Evolutionary conservation across 2,797 vertebrate genomes (phyloP).

Genomic region (Periparus ater): DNA sequence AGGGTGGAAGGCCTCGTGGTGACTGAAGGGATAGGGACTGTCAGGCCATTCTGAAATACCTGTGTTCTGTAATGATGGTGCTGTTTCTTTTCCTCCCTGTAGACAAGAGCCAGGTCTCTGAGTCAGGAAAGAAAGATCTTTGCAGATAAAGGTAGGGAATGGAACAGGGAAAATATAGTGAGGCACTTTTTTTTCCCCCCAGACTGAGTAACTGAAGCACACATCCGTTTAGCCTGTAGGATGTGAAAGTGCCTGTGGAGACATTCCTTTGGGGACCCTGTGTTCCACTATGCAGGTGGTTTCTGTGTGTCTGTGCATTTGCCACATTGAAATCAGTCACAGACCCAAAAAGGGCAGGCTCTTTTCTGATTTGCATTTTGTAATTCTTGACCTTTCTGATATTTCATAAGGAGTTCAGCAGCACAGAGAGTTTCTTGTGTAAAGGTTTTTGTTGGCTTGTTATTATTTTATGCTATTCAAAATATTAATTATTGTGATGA

Average conservation of each 20-base stretch:
- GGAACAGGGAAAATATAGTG: not conserved
- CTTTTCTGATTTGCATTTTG: not conserved
- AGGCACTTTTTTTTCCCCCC: not conserved
- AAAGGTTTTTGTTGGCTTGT: not conserved
- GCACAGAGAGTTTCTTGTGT: not conserved
- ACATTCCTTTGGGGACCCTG: not conserved
- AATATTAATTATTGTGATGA: not conserved
- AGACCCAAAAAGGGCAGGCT: not conserved
- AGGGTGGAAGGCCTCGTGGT: not conserved
- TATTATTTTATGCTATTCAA: not conserved
- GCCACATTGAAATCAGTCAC: not conserved
- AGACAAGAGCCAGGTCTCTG: not conserved
- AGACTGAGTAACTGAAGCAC: not conserved
- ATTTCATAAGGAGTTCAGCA: not conserved
- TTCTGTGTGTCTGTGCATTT: not conserved
- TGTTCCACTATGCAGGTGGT: not conserved
- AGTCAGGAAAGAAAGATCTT: not conserved
- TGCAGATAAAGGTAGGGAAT: not conserved
- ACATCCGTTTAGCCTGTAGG: not conserved
- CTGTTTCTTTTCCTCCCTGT: not conserved
- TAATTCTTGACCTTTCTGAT: not conserved
- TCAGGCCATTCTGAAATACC: accelerated
- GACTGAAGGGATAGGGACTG: not conserved
- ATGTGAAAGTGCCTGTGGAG: not conserved
- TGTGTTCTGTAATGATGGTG: accelerated